Evolutionary conservation across 1,140 invertebrate genomes (phyloP).

Genomic region (Drosophila saltans): DNA sequence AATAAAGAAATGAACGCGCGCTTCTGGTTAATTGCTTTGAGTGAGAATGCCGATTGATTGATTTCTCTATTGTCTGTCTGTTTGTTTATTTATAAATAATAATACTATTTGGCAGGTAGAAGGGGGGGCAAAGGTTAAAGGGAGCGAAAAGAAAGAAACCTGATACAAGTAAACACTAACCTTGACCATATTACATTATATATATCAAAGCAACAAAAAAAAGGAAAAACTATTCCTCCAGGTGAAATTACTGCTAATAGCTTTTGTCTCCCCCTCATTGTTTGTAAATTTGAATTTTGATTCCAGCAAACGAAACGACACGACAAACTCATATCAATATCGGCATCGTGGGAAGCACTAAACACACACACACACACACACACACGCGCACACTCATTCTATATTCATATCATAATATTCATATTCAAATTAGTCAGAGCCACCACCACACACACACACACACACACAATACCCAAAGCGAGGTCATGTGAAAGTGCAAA

Average conservation of each 20-base stretch:
- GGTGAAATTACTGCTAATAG: conserved; percentile 24
- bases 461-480: conserved; percentile 24
- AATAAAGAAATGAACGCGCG: conserved; percentile 1
- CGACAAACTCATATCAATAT: conserved; percentile 44
- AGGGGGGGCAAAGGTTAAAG: conserved; percentile 44
- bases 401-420: conserved; percentile 10
- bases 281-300: conserved; percentile 57
- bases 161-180: conserved; percentile 23
- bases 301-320: conserved; percentile 29
- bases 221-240: background rate
- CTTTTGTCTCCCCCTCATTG: conserved; percentile 25
- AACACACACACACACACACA: conserved; percentile 27
- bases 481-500: conserved; percentile 80
- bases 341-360: conserved; percentile 72
- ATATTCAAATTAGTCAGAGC: conserved; percentile 71
- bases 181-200: conserved; percentile 27
- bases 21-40: conserved; percentile 55
- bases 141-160: conserved; percentile 34
- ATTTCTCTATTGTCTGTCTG: conserved; percentile 45
- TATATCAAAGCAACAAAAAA: conserved; percentile 4
- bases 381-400: conserved; percentile 22
- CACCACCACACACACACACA: conserved; percentile 22
- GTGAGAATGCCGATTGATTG: conserved; percentile 61
- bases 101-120: conserved; percentile 47
- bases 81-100: conserved; percentile 69